Evolutionary conservation across 2,888 invertebrate species (phyloP), one percentile per base, ranked within the genome.

Genomic region (Luperina nickerlii): DNA sequence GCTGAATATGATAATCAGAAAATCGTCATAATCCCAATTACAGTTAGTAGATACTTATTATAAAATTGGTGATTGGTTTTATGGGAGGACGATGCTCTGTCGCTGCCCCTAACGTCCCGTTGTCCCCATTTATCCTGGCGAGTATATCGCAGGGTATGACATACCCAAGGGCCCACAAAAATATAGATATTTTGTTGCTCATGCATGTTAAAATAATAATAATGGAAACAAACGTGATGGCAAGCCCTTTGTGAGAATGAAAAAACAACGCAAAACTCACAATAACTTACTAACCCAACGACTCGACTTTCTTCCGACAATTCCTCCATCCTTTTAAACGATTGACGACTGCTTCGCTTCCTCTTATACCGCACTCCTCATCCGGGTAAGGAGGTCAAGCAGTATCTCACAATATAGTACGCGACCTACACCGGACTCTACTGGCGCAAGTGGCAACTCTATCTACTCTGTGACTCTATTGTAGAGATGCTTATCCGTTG

Each of bases 331-430:
- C 8, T 60, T 60, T 32, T n/a, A 32, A 32, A n/a, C n/a, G 15
- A 45, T 1, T 8, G 13, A 9, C 18, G 15, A 7, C 24, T 32
- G 11, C 15, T 42, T 42, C 88, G 82, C 87, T 83, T 24, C 27
- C 78, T 81, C 79, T 68, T 66, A 20, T 81, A 68, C 27, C 32
- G 13, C 13, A 42, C 24, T 66, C 68, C 74, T 20, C 48, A 54
- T 57, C 62, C 45, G 45, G 63, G 71, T 63, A 76, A 85, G 69
- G 73, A 77, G 88, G 87, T 88, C 84, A 81, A 65, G 65, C 69
- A 77, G 51, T 84, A 82, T 88, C 79, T 63, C 69, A 63, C 63
- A 67, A 85, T 82, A 79, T 81, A 67, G 81, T 70, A 82, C 88
- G 74, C 79, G 87, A 88, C 85, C 87, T 77, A 79, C 78, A 76